These are phyloP conservation scores for Corythoichthys intestinalis DNA, from an alignment of 2,113 vertebrate species.

Conservation along the genomic window DNA sequence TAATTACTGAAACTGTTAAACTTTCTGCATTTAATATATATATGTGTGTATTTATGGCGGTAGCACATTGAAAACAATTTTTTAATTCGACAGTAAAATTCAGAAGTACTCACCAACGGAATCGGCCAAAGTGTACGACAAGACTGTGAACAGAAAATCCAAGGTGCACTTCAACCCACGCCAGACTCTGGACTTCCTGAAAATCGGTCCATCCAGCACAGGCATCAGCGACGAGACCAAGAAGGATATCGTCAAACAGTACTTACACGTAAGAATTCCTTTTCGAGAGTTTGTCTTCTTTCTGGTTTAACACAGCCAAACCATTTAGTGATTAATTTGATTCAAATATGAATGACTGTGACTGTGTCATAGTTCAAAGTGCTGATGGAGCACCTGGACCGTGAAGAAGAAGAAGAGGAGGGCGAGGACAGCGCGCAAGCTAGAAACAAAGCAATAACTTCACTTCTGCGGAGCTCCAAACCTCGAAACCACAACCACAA, in stretches of 20 bases:
- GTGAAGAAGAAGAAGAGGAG: conserved; percentile 63
- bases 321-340: too few species aligned
- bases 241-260: conserved; percentile 93
- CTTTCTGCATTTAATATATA: too few species aligned
- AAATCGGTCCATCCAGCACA: conserved; percentile 77
- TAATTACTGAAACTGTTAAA: too few species aligned
- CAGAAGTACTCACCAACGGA: conserved; percentile 98
- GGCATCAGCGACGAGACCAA: conserved; percentile 87
- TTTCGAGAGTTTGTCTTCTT: background rate
- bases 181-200: conserved; percentile 91
- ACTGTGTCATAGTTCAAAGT: conserved; percentile 83
- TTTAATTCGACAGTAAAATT: conserved; percentile 84
- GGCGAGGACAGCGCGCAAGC: conserved; percentile 92
- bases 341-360: background rate
- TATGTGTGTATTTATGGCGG: too few species aligned
- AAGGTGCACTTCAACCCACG: conserved; percentile 92
- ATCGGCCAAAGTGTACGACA: conserved; percentile 97
- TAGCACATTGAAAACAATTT: conserved; percentile 22
- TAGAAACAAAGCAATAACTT: conserved; percentile 96
- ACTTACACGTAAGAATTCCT: conserved; percentile 85
- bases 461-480: conserved; percentile 86
- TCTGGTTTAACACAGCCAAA: background rate
- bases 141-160: conserved; percentile 91
- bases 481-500: conserved; percentile 85
- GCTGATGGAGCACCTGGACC: conserved; percentile 94